These are phyloP conservation scores for Drosophila azteca DNA, from an alignment of 1,140 invertebrate genomes.

Conservation along the genomic window DNA sequence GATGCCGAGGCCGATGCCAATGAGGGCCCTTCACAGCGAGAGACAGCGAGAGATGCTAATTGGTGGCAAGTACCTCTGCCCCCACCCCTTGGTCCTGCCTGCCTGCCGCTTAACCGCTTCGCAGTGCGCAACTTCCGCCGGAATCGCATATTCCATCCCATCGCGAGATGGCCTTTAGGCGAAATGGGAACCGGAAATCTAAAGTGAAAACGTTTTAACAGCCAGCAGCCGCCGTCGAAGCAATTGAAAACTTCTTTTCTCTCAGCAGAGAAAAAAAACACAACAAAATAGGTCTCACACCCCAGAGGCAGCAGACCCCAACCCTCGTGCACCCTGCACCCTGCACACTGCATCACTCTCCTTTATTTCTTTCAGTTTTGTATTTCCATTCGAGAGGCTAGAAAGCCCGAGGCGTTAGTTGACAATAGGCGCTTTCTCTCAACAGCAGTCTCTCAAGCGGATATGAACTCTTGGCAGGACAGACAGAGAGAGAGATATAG, in stretches of 20 bases:
- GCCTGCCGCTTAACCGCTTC: no score
- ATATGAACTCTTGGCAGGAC: background rate
- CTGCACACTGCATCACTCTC: background rate
- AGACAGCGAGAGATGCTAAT: conserved; percentile 56
- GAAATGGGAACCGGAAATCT: conserved; percentile 70
- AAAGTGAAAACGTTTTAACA: conserved; percentile 82
- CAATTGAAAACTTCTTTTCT: conserved; percentile 70
- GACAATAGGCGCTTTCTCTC: conserved; percentile 58
- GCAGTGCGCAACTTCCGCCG: conserved; percentile 68
- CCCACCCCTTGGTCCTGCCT: no score
- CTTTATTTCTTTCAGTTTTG: background rate
- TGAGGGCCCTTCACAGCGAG: conserved; percentile 60
- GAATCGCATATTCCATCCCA: conserved; percentile 67
- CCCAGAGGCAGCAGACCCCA: background rate
- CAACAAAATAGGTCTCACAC: conserved; percentile 10
- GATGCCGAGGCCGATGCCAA: background rate
- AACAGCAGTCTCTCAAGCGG: background rate
- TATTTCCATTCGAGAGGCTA: conserved; percentile 22
- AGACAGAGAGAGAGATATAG: background rate
- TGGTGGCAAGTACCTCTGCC: conserved; percentile 61
- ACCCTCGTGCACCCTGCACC: background rate
- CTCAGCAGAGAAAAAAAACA: conserved; percentile 14
- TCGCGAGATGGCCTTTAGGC: conserved; percentile 1
- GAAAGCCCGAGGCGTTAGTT: conserved; percentile 71
- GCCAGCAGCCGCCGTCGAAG: conserved; percentile 33